Base-by-base conservation (phyloP, 2,888 invertebrate species). In the Drosophila longiperda region DNA sequence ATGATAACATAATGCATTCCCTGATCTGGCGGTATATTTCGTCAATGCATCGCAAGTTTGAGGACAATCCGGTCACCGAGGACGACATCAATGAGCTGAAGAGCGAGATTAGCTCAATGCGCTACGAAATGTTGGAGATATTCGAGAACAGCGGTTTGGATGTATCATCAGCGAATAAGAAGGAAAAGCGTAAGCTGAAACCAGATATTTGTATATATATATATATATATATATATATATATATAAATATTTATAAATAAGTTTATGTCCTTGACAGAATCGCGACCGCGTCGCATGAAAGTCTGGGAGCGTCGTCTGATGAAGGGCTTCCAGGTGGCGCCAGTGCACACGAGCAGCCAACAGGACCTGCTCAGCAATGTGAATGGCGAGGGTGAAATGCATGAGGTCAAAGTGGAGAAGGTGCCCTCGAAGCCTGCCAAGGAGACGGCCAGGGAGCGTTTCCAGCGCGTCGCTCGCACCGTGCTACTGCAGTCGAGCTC, bases 11-110 rank as follows among this genome's bases (percentile, higher is more conserved):
- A 2, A 98, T 98, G 96, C 94, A 97, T 33, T 97, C 98, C 1
- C 93, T 99, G 23, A 97, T 98, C 33, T 98, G 98, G 96, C 95
- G 99, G 0, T 98, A 98, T 93, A 96, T 99, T 11, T 97, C 97
- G 11, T 95, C 96, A 17, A 97, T 96, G 94, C 98, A 98, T 90
- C 95, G 97, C 50, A 96, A 96, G 91, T 95, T 95, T 90, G 97
- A 98, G 82, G 96, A 97, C 82, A 96, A 96, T 59, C 95, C 96
- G 0, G 98, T 99, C 0, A 98, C 98, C 0, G 99, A 99, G 92
- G 99, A 99, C 84, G 97, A 98, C 90, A 95, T 99, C 72, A 98
- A 98, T 89, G 99, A 99, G 93, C 95, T 99, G 36, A 99, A 99
- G 92, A 97, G 97, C 85, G 99, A 99, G 87, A 96, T 99, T 49